phyloP scores from a whole-genome alignment of 2,797 vertebrate genomes.

The Dermochelys coriacea region DNA sequence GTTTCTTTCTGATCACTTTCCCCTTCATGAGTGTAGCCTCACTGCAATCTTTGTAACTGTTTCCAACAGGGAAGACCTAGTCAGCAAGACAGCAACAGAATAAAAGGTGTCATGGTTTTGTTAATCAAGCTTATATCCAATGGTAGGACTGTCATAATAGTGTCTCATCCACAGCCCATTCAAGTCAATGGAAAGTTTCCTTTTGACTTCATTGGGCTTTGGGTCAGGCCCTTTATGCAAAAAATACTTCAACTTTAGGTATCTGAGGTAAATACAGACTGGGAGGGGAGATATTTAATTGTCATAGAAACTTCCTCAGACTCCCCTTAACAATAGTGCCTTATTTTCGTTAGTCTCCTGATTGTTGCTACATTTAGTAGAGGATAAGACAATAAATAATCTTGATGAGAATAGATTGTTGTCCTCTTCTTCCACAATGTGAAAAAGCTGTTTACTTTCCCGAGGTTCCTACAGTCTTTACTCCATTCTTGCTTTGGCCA shows the following conservation, averaged over 20 bases:
- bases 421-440: background rate
- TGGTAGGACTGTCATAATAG: background rate
- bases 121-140: background rate
- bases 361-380: background rate
- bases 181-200: background rate
- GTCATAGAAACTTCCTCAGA: background rate
- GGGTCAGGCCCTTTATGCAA: background rate
- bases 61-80: background rate
- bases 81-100: background rate
- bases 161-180: background rate
- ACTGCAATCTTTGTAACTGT: background rate
- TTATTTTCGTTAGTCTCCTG: background rate
- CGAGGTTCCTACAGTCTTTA: background rate
- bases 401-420: background rate
- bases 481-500: background rate
- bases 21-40: background rate
- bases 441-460: background rate
- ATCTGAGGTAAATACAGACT: background rate
- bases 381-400: background rate
- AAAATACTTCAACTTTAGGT: background rate
- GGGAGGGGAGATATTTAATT: background rate
- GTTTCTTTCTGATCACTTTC: background rate
- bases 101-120: background rate
- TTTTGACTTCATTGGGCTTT: background rate
- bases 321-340: fast-evolving